phyloP scores from a whole-genome alignment of 2,797 vertebrate species.

The Xiphophorus birchmanni region DNA sequence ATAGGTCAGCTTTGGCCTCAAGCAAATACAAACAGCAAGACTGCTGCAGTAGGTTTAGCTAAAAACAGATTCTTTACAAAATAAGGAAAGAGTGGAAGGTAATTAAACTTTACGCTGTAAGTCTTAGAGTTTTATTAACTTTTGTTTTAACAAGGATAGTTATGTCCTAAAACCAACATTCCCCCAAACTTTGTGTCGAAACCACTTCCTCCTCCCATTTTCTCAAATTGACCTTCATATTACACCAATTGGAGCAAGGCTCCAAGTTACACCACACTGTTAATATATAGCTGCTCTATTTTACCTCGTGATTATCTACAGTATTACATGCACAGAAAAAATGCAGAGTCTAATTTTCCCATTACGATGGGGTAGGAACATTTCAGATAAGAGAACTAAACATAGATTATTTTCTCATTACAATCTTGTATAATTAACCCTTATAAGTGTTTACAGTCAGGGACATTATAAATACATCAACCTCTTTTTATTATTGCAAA shows the following conservation, averaged over 20 bases:
- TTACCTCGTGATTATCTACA: background rate
- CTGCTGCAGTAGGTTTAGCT: background rate
- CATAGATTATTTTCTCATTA: background rate
- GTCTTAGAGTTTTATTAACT: background rate
- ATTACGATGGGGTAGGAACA: background rate
- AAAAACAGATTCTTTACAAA: conserved; percentile 12
- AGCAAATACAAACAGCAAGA: conserved; percentile 48
- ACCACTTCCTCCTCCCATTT: background rate
- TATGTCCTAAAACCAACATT: background rate
- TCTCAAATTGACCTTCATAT: background rate
- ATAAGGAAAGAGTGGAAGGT: background rate
- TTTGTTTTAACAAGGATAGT: background rate
- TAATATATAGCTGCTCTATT: background rate
- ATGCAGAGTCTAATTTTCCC: background rate
- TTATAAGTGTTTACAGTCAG: too few species aligned
- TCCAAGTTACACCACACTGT: background rate
- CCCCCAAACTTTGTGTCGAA: background rate
- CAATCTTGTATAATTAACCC: background rate
- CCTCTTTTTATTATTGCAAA: too few species aligned
- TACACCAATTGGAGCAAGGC: background rate
- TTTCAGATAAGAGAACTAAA: background rate
- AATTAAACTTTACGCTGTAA: too few species aligned
- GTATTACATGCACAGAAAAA: background rate
- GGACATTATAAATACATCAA: too few species aligned
- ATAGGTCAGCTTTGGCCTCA: conserved; percentile 21